A percentile compares a stretch with the other conserved stretches of the same genome.
These are phyloP conservation scores for Folsomia candida DNA, from an alignment of 2,888 invertebrate genomes.

Conservation along the genomic window DNA sequence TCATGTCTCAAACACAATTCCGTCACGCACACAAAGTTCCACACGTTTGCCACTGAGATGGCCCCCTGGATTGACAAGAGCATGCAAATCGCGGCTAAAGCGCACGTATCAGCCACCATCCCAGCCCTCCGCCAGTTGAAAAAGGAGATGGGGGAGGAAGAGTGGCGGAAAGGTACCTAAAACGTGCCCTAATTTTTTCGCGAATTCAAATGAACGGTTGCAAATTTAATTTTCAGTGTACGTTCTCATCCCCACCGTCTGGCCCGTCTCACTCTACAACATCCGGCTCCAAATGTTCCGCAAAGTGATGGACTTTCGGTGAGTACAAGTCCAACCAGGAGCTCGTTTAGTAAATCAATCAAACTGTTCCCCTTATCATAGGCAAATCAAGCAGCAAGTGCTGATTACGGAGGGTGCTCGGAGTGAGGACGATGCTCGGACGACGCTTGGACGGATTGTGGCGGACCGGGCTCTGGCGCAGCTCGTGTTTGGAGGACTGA, in stretches of 20 bases:
- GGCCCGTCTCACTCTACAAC: slow-evolving; percentile 30
- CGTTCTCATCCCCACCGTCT: slow-evolving; percentile 34
- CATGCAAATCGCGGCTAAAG: slow-evolving; percentile 21
- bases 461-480: slow-evolving; percentile 29
- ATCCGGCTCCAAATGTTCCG: slow-evolving; percentile 26
- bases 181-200: too few species aligned
- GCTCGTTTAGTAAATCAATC: background rate
- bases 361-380: background rate
- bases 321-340: background rate
- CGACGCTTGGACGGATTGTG: slow-evolving; percentile 29
- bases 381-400: slow-evolving; percentile 12
- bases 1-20: background rate
- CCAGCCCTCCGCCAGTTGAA: slow-evolving; percentile 17
- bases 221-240: too few species aligned
- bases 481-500: slow-evolving; percentile 16
- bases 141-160: slow-evolving; percentile 23
- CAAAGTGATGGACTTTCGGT: slow-evolving; percentile 28
- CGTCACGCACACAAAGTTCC: background rate
- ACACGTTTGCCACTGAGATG: slow-evolving; percentile 1
- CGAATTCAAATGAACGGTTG: too few species aligned
- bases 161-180: slow-evolving; percentile 19
- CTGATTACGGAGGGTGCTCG: slow-evolving; percentile 26
- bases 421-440: slow-evolving; percentile 21
- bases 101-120: slow-evolving; percentile 17
- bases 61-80: slow-evolving; percentile 22